phyloP scores from a whole-genome alignment of 2,113 vertebrate genomes.

The Anser cygnoides region DNA sequence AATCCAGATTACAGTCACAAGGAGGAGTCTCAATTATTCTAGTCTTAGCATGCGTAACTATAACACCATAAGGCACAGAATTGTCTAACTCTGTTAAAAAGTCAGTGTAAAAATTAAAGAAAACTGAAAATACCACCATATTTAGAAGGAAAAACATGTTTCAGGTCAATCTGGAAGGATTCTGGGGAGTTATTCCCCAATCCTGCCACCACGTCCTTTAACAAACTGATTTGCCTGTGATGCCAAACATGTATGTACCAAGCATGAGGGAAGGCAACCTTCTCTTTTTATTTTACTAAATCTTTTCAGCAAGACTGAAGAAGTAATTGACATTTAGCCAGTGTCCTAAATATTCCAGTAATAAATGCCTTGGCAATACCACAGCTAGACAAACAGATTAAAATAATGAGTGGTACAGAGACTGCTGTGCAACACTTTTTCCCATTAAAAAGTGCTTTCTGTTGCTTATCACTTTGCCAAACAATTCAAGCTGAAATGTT shows the following conservation, averaged over 20 bases:
- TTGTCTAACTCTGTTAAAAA: background rate
- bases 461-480: conserved; percentile 57
- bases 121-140: background rate
- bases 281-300: background rate
- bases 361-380: conserved; percentile 31
- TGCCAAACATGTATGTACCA: background rate
- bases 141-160: background rate
- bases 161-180: rapidly evolving
- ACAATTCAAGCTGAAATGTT: conserved; percentile 29
- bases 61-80: background rate
- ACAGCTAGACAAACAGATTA: conserved; percentile 37
- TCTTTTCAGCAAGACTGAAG: background rate
- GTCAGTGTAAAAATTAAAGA: background rate
- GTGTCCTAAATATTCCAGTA: conserved; percentile 13
- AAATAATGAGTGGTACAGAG: conserved; percentile 29
- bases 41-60: conserved; percentile 23
- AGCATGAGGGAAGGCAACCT: background rate
- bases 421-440: conserved; percentile 34
- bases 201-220: background rate
- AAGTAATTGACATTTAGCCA: conserved; percentile 26
- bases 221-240: background rate
- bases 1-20: background rate
- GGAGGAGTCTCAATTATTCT: conserved; percentile 31
- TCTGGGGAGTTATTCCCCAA: background rate
- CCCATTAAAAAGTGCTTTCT: background rate